These are phyloP conservation scores for Mandrillus leucophaeus DNA, from an alignment of 2,113 vertebrate genomes.

Conservation along the genomic window DNA sequence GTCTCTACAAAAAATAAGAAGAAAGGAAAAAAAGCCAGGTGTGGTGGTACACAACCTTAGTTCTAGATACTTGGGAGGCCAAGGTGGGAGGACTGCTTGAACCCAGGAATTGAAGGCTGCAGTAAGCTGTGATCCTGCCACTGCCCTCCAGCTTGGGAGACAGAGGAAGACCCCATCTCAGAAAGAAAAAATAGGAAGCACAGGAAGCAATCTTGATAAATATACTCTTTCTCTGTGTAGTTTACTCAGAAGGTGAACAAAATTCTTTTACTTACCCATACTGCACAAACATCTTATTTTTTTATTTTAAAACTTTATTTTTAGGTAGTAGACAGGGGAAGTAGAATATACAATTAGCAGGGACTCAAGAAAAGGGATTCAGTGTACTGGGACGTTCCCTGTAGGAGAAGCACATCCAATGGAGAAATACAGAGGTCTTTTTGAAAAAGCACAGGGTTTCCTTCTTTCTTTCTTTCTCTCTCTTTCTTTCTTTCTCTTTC, in stretches of 20 bases:
- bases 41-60: too few species aligned
- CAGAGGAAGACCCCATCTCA: too few species aligned
- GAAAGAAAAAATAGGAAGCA: background rate
- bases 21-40: too few species aligned
- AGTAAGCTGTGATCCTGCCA: too few species aligned
- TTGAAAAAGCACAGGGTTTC: background rate
- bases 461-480: fast-evolving
- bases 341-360: background rate
- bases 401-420: background rate
- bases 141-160: too few species aligned
- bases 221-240: background rate
- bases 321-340: background rate
- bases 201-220: background rate
- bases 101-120: too few species aligned
- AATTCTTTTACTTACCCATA: background rate
- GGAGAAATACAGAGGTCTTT: background rate
- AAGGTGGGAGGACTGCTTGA: too few species aligned
- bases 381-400: background rate
- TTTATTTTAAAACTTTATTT: background rate
- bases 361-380: background rate
- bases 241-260: background rate
- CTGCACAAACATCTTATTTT: background rate
- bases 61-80: too few species aligned
- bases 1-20: too few species aligned
- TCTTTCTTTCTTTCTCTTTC: too few species aligned